phyloP scores from a whole-genome alignment of 2,797 vertebrate species.

The Pagetopsis macropterus region DNA sequence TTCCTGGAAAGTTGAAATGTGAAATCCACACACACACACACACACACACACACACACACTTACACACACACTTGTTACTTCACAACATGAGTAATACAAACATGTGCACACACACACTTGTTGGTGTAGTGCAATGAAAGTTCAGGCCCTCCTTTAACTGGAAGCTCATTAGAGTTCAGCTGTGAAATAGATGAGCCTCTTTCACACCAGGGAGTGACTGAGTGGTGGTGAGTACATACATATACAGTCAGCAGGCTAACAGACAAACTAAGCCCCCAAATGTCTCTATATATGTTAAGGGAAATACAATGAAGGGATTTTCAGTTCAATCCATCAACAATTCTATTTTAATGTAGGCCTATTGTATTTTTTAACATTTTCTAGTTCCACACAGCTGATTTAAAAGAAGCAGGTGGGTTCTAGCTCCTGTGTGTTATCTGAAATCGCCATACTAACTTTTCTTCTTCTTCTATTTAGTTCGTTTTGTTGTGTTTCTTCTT shows the following conservation, averaged over 20 bases:
- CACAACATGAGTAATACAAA: neutral
- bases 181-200: constrained; percentile 69
- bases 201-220: constrained; percentile 72
- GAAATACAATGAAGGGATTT: neutral
- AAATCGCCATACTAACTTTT: no score
- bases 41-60: no score
- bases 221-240: constrained; percentile 14
- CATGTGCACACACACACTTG: neutral
- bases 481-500: no score
- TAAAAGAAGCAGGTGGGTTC: no score
- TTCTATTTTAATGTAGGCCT: neutral
- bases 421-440: no score
- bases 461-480: no score
- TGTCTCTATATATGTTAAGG: neutral
- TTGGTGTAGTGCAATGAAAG: constrained; percentile 30
- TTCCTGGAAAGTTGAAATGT: constrained; percentile 42
- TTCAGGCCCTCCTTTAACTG: constrained; percentile 46
- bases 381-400: no score
- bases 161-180: constrained; percentile 71
- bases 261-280: neutral
- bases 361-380: no score
- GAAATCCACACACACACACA: neutral
- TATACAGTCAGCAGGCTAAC: neutral
- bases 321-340: no score
- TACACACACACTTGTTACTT: no score